Conservation (phyloP, 2,113 vertebrate genomes). For the Castor canadensis region DNA sequence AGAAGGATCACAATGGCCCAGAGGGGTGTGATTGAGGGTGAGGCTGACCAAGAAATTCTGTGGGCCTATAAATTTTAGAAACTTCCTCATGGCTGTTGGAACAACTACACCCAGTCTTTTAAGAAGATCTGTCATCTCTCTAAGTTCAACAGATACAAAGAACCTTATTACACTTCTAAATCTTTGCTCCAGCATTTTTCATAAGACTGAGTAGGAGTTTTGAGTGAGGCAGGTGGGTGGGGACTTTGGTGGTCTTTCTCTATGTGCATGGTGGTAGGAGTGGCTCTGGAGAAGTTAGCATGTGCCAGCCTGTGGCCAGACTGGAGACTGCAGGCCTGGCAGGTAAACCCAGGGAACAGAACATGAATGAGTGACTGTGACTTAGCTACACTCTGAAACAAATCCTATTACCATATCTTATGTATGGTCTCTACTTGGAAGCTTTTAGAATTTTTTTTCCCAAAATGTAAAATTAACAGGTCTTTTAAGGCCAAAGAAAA, state of each 20-base stretch:
- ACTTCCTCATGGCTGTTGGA: constrained; percentile 41
- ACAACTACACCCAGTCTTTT: constrained; percentile 12
- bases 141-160: constrained; percentile 4
- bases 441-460: background rate
- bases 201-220: background rate
- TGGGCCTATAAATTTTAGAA: background rate
- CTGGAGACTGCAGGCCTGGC: background rate
- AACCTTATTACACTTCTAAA: background rate
- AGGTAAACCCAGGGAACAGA: background rate
- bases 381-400: background rate
- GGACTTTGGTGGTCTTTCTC: background rate
- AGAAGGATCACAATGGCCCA: background rate
- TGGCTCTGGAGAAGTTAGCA: background rate
- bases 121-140: constrained; percentile 33
- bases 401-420: background rate
- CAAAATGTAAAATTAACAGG: background rate
- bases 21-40: background rate
- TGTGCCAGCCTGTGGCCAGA: background rate
- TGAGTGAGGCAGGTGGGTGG: background rate
- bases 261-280: background rate
- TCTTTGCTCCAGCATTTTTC: background rate
- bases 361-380: background rate
- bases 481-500: background rate
- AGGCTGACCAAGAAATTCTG: background rate
- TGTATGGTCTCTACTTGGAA: background rate